phyloP scores from a whole-genome alignment of 2,797 vertebrate genomes.

The Monodelphis domestica region DNA sequence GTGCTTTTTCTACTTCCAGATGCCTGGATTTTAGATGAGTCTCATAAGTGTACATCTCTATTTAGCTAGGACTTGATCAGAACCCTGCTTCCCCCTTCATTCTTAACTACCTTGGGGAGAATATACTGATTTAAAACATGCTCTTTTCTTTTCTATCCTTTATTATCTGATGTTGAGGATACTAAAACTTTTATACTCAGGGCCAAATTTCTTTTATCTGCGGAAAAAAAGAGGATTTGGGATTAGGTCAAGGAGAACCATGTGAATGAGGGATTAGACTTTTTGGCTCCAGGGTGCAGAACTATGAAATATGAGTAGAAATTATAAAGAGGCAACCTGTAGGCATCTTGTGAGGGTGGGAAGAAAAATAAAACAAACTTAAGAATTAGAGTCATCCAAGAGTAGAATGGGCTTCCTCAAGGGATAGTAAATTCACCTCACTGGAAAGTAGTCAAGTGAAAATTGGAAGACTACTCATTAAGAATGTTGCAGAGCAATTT shows the following conservation, averaged over 20 bases:
- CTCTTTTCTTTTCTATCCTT: neutral
- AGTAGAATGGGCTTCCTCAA: neutral
- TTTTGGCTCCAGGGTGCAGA: neutral
- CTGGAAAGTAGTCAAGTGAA: neutral
- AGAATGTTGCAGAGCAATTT: neutral
- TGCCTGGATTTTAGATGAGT: neutral
- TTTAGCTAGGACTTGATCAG: neutral
- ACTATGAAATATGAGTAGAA: neutral
- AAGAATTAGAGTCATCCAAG: neutral
- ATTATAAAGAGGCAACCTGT: neutral
- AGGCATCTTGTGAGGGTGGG: neutral
- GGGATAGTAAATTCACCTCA: too few species aligned
- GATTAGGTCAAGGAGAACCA: neutral
- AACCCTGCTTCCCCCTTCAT: neutral
- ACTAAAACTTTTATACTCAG: neutral
- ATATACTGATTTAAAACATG: neutral
- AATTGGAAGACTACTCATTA: neutral
- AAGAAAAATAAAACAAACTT: neutral
- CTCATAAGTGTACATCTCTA: neutral
- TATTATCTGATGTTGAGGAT: neutral
- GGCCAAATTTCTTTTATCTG: neutral
- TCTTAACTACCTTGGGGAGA: neutral
- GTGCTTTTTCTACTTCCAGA: neutral
- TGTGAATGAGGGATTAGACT: neutral
- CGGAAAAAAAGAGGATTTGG: neutral